Evolutionary conservation across 2,113 vertebrate species (phyloP).

Genomic region (Coracopsis vasa): DNA sequence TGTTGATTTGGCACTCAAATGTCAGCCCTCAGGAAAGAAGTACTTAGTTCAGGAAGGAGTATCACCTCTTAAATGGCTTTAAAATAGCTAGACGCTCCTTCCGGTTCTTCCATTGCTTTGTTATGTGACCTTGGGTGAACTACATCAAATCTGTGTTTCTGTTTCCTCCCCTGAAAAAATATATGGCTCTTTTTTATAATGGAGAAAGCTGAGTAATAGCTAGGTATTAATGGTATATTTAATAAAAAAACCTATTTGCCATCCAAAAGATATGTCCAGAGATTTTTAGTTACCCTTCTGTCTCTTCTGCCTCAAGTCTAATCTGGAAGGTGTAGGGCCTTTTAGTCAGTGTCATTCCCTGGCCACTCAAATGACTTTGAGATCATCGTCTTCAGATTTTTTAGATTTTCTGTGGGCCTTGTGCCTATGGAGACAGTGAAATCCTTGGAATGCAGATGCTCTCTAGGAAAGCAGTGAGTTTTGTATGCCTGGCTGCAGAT

Average conservation of each 20-base stretch:
- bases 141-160: not conserved
- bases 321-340: not conserved
- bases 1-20: not conserved
- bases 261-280: not conserved
- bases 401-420: rapidly evolving
- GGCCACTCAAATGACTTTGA: not conserved
- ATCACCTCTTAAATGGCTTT: not conserved
- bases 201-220: not conserved
- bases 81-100: not conserved
- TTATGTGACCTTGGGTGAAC: not conserved
- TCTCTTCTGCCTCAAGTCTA: not conserved
- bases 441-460: not conserved
- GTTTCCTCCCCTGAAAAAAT: not conserved
- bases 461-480: slow-evolving; percentile 12
- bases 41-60: not conserved
- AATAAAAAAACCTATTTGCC: not conserved
- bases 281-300: not conserved
- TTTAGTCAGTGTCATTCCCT: not conserved
- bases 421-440: not conserved
- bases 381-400: not conserved
- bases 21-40: not conserved
- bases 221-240: not conserved
- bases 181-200: not conserved
- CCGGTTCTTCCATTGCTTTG: not conserved
- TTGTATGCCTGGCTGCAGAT: not conserved